These are phyloP conservation scores for Timema cristinae DNA, from an alignment of 2,888 invertebrate species.

Conservation along the genomic window DNA sequence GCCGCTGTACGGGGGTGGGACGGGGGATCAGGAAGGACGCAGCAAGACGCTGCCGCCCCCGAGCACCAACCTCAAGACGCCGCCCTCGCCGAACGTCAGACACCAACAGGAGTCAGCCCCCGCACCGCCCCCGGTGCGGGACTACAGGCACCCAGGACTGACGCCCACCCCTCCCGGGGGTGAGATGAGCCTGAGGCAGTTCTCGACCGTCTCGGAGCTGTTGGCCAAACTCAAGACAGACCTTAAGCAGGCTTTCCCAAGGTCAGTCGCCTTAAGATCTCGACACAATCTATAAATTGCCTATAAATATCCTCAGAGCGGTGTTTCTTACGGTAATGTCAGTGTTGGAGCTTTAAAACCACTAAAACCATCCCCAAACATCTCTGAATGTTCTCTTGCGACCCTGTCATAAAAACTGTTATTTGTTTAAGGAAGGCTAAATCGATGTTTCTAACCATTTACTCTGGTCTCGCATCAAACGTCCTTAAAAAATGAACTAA, in stretches of 20 bases:
- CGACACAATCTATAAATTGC: too few species aligned
- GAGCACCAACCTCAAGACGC: slow-evolving; percentile 35
- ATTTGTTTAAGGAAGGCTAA: too few species aligned
- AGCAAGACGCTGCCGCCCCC: slow-evolving; percentile 19
- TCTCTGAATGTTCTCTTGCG: too few species aligned
- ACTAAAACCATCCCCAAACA: too few species aligned
- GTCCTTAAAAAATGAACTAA: too few species aligned
- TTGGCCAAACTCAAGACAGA: slow-evolving; percentile 83
- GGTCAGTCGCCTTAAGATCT: slow-evolving; percentile 51
- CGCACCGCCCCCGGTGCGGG: slow-evolving; percentile 35
- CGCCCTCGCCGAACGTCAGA: slow-evolving; percentile 45
- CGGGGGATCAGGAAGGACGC: slow-evolving; percentile 19
- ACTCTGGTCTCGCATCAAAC: too few species aligned
- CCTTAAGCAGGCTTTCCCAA: slow-evolving; percentile 80
- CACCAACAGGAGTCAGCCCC: slow-evolving; percentile 36
- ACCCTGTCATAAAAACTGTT: too few species aligned
- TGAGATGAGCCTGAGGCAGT: slow-evolving; percentile 84
- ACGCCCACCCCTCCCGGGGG: slow-evolving; percentile 38
- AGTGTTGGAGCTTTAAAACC: too few species aligned
- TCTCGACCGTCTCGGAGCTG: slow-evolving; percentile 81
- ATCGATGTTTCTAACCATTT: too few species aligned
- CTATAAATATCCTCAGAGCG: too few species aligned
- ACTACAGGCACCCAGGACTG: slow-evolving; percentile 61
- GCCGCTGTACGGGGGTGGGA: slow-evolving; percentile 46
- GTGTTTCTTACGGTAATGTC: too few species aligned